These are phyloP conservation scores for Aepyceros melampus DNA, from an alignment of 2,113 vertebrate genomes.

Conservation along the genomic window DNA sequence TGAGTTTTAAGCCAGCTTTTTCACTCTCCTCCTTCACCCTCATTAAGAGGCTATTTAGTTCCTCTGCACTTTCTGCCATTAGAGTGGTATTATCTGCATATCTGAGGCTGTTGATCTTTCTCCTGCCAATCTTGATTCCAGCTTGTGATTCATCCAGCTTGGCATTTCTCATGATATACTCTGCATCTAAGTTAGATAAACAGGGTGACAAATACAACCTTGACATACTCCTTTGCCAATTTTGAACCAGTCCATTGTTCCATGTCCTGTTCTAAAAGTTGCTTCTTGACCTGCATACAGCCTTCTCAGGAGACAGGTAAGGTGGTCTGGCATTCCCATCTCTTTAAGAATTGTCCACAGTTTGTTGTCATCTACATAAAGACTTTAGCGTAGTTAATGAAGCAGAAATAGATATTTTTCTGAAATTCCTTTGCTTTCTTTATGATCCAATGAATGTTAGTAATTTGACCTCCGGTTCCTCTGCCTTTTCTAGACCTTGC, in stretches of 20 bases:
- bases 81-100: background rate
- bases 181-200: background rate
- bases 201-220: background rate
- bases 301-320: background rate
- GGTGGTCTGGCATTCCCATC: background rate
- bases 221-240: background rate
- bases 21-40: background rate
- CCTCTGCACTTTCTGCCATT: background rate
- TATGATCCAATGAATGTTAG: background rate
- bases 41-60: background rate
- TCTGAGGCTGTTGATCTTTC: background rate
- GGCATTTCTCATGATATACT: background rate
- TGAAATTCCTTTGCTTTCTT: background rate
- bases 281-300: background rate
- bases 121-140: background rate
- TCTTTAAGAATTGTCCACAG: background rate
- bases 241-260: background rate
- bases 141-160: background rate
- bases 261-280: background rate
- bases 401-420: background rate
- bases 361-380: background rate
- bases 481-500: background rate
- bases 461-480: background rate
- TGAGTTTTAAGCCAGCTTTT: background rate
- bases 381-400: background rate